These are phyloP conservation scores for Nothoprocta perdicaria DNA, from an alignment of 2,113 vertebrate genomes.

Conservation along the genomic window DNA sequence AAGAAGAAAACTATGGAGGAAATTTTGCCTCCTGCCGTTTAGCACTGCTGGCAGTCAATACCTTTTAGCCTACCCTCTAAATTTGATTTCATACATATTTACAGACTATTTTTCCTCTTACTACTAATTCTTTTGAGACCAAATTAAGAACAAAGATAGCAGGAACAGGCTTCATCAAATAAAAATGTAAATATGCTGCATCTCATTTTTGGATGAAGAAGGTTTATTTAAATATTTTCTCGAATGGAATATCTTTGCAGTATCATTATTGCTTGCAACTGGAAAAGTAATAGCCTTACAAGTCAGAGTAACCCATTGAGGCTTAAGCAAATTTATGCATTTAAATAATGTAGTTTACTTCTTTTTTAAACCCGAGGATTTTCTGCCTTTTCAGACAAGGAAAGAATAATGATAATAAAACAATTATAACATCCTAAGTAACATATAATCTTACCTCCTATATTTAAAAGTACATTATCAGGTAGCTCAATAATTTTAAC, in stretches of 20 bases:
- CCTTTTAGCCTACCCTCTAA: conserved; percentile 86
- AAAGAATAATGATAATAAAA: background rate
- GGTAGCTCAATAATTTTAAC: background rate
- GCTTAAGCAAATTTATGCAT: conserved; percentile 53
- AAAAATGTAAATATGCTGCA: conserved; percentile 87
- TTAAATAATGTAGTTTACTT: conserved; percentile 60
- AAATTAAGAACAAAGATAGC: conserved; percentile 87
- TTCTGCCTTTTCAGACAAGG: conserved; percentile 19
- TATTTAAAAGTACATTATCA: background rate
- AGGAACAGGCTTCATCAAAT: conserved; percentile 81
- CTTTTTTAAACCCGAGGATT: background rate
- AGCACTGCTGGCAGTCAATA: conserved; percentile 84
- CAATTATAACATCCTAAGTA: conserved; percentile 12
- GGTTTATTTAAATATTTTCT: conserved; percentile 83
- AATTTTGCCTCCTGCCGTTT: conserved; percentile 91
- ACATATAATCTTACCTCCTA: background rate
- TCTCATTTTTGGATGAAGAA: conserved; percentile 84
- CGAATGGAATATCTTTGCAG: conserved; percentile 72
- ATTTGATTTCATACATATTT: conserved; percentile 88
- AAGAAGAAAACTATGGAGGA: conserved; percentile 88
- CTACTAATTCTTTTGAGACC: conserved; percentile 84
- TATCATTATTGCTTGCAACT: conserved; percentile 74
- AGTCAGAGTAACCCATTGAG: conserved; percentile 63
- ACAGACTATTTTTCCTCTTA: conserved; percentile 85
- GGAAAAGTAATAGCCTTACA: conserved; percentile 73